These are phyloP conservation scores for Patagioenas fasciata DNA, from an alignment of 2,113 vertebrate species.

Conservation along the genomic window DNA sequence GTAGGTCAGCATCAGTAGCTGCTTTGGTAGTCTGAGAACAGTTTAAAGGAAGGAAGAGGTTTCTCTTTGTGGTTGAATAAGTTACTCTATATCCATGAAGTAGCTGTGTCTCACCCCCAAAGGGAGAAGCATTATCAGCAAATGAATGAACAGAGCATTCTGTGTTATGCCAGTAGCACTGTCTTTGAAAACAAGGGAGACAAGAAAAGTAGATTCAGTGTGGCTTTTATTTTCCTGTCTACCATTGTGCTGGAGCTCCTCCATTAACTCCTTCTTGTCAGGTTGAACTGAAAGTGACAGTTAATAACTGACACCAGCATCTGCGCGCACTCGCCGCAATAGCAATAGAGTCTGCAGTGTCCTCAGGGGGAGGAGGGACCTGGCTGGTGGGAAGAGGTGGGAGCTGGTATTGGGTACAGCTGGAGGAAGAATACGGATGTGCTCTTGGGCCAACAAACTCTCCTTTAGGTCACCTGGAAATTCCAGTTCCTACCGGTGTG, in stretches of 20 bases:
- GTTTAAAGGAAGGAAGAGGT: slow-evolving; percentile 58
- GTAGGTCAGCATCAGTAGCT: slow-evolving; percentile 63
- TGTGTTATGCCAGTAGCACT: slow-evolving; percentile 30
- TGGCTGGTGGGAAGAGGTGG: rapidly evolving
- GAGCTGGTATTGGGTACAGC: neutral
- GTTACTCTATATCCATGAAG: slow-evolving; percentile 51
- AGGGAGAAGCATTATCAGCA: slow-evolving; percentile 53
- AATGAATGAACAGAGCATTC: slow-evolving; percentile 53
- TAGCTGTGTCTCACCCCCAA: neutral
- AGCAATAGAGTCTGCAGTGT: neutral
- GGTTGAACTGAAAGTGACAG: slow-evolving; percentile 38
- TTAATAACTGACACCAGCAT: neutral
- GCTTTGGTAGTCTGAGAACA: slow-evolving; percentile 55
- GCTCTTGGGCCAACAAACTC: neutral
- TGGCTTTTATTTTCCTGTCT: slow-evolving; percentile 43
- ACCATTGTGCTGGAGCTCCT: slow-evolving; percentile 12
- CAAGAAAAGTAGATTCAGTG: slow-evolving; percentile 23
- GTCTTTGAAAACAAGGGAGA: slow-evolving; percentile 43
- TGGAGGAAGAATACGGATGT: neutral
- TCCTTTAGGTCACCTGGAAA: neutral
- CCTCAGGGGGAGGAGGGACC: neutral
- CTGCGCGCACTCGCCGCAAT: neutral
- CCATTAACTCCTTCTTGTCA: slow-evolving; percentile 50
- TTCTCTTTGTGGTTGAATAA: slow-evolving; percentile 60
- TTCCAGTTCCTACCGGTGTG: neutral